Evolutionary conservation across 1,140 invertebrate genomes (phyloP), one percentile per base, ranked within the genome.

Genomic region (Parasteatoda tepidariorum): DNA sequence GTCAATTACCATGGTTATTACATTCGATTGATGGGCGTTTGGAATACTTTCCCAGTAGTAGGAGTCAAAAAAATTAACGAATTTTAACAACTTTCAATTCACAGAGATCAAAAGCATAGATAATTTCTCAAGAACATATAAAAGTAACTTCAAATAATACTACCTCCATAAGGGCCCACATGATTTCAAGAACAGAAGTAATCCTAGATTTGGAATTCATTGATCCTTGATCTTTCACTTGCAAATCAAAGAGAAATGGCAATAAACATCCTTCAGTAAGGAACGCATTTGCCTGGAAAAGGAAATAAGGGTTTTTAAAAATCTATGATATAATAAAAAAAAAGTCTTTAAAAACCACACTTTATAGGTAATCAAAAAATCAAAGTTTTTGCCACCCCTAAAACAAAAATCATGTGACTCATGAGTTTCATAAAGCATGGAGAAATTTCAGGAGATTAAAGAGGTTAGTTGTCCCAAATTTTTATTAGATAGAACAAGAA

Each of bases 101-200:
- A 2, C 4, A 48, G 38, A 48, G 38, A 41, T 0, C 9, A 4
- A 48, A 48, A 48, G 18, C 18, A 13, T 1, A 48, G 18, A 48
- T 48, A 1, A 1, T 48, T 48, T 48, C 38, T 48, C 1, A 0
- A 2, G 1, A 48, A 48, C 18, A 1, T 4, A 28, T 57, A 57
- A 18, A 30, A 15, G 18, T 31, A 9, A 31, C 59, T n/a, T n/a
- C n/a, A n/a, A n/a, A n/a, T 34, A 34, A 6, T 18, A 11, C 48
- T 73, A 85, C 70, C 55, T 94, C 93, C 79, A 94, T 87, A 83
- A 93, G 92, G 18, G 92, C 90, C 93, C 93, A 94, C 38, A 94
- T 87, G 4, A 93, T 85, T 86, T 93, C 92, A 26, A 93, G 86
- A 24, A 91, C 89, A 11, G 89, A 89, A 64, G 88, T 88, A 11